Evolutionary conservation across 1,140 invertebrate genomes (phyloP), one percentile per base, ranked within the genome.

Genomic region (Mesaphorura yosii): DNA sequence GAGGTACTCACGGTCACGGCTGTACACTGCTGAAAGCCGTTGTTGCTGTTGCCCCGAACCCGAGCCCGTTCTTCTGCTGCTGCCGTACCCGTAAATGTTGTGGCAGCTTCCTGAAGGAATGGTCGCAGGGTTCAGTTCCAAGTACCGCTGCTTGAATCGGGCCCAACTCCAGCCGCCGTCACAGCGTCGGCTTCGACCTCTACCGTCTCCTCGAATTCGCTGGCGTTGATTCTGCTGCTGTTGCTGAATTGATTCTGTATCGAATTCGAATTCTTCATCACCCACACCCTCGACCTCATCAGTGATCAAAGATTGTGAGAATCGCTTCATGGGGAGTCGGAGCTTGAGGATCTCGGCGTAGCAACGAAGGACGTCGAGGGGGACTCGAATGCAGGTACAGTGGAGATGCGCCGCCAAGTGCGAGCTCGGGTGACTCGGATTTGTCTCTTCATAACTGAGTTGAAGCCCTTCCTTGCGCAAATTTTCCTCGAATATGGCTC

Each of bases 311-410:
- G n/a, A 34, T 34, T 34, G 10, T 34, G 31, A 34, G n/a, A 88
- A 76, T 72, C 86, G 80, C 75, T 86, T 88, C 79, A 97, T 89
- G 14, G 92, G 91, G 84, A 96, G 86, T 69, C 90, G 79, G 26
- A 97, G 75, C 68, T 91, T 92, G 61, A 94, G 75, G 63, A 96
- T 82, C 72, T 96, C 92, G 48, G 88, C 84, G 72, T 96, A 95
- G 60, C 86, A 78, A 58, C 80, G 78, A 41, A 96, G 69, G 3
- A 97, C 86, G 66, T 83, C 76, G 64, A 80, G 74, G 0, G 93
- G 86, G 2, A 86, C 86, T 71, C 93, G 88, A 54, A 96, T 76
- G 88, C 79, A n/a, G 77, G 65, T 64, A 76, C 78, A 41, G 64
- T 66, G 12, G 72, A 59, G 31, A 53, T 51, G 10, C 41, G 51